Evolutionary conservation across 2,888 invertebrate species (phyloP), one percentile per base, ranked within the genome.

Genomic region (Trichacis sp.): DNA sequence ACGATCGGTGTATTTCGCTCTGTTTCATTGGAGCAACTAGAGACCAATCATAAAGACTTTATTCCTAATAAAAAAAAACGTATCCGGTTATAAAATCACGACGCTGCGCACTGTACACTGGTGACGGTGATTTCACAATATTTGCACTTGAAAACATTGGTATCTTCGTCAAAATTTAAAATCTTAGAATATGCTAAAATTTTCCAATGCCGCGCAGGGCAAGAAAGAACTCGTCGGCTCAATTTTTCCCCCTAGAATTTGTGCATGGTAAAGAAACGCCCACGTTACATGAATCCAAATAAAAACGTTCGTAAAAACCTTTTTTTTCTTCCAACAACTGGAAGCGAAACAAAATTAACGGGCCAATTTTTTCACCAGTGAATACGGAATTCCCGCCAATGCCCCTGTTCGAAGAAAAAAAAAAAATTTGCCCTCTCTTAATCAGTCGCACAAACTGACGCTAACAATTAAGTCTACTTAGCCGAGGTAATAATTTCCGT

Each of bases 381-480:
- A 46, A 12, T 6, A 38, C 70, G 71, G 74, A 76, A 76, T 73
- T 68, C 68, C 71, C 69, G 72, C 70, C 74, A 77, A 73, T 77
- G 73, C 74, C 77, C 77, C 69, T 67, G 42, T 67, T 71, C 61
- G 4, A 33, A 24, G 24, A 24, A 24, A 24, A 24, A 24, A 24
- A 24, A 8, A 24, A 24, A 24, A 8, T 24, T 24, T 24, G 3
- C 24, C 24, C 2, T 33, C 18, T 43, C 68, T 75, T 72, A 75
- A 70, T 76, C 73, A 50, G 55, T 59, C 49, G 48, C 60, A 45
- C 56, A 49, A 64, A 56, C 57, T 53, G 49, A 61, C 61, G 57
- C 61, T 65, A 65, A 64, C 64, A 59, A 61, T 65, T 65, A 65
- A 65, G 65, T 61, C 57, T 65, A 65, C 65, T 65, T 65, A 65